A percentile compares a stretch with the other conserved stretches of the same genome.
These are phyloP conservation scores for Trinectes maculatus DNA, from an alignment of 2,113 vertebrate species.

Conservation along the genomic window DNA sequence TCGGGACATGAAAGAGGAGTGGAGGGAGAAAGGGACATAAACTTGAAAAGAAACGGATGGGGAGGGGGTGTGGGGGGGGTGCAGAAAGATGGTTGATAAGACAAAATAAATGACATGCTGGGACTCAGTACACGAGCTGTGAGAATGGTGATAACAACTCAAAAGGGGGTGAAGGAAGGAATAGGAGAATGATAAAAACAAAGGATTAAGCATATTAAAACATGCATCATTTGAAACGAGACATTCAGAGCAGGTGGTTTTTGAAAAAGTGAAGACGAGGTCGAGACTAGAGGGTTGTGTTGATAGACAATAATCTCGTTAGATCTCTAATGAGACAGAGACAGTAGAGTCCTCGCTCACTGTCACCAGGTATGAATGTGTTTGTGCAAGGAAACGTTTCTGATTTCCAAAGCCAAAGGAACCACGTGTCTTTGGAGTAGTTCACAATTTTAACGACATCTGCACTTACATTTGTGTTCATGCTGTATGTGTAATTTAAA, in stretches of 20 bases:
- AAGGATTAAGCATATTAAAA: constrained; percentile 60
- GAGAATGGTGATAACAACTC: constrained; percentile 19
- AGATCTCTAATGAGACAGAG: too few relatives aligned
- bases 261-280: constrained; percentile 5
- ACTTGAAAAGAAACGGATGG: constrained; percentile 2
- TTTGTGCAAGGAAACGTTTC: neutral
- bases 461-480: neutral
- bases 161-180: constrained; percentile 31
- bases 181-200: constrained; percentile 31
- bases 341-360: neutral
- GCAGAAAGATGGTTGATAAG: constrained; percentile 38
- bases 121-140: constrained; percentile 14
- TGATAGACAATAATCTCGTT: too few relatives aligned
- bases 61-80: neutral
- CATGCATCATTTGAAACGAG: constrained; percentile 55
- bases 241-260: constrained; percentile 14
- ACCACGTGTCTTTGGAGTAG: constrained; percentile 2
- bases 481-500: neutral
- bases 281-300: neutral
- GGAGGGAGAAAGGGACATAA: neutral
- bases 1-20: neutral
- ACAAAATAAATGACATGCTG: constrained; percentile 29
- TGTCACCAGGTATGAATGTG: neutral
- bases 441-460: neutral
- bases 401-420: neutral